A percentile compares a stretch with the other conserved stretches of the same genome.
phyloP scores from a whole-genome alignment of 2,113 vertebrate genomes.

The Oreochromis aureus region DNA sequence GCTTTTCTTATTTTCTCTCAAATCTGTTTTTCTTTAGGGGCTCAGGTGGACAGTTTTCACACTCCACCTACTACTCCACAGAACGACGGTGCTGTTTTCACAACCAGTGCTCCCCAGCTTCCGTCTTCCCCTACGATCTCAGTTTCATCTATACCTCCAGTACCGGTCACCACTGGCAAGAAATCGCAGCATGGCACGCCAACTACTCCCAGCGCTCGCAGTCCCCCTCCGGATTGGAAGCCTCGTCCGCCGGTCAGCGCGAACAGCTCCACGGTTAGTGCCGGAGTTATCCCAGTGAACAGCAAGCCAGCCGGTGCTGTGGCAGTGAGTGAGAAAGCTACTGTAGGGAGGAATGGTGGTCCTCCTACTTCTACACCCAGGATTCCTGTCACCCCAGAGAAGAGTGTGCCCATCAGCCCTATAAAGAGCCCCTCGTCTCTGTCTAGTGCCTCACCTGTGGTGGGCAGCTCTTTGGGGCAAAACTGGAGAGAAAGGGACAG shows the following conservation, averaged over 20 bases:
- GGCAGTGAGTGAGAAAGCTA: not conserved
- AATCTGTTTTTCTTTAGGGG: constrained; percentile 15
- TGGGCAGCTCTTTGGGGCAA: not conserved
- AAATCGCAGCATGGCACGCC: not conserved
- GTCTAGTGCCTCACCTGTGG: not conserved
- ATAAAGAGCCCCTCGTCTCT: constrained; percentile 15
- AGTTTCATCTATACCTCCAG: constrained; percentile 5
- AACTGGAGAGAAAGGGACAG: constrained; percentile 54
- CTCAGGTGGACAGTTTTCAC: constrained; percentile 58
- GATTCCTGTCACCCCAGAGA: not conserved
- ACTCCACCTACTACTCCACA: constrained; percentile 61
- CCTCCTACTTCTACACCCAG: constrained; percentile 31
- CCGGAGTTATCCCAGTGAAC: not conserved
- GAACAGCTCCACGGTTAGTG: not conserved
- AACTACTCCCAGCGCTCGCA: not conserved
- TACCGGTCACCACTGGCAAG: not conserved
- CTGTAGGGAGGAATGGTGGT: constrained; percentile 25
- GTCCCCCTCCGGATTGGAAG: constrained; percentile 12
- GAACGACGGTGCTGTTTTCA: not conserved
- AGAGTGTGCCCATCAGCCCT: not conserved
- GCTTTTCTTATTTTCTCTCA: not conserved
- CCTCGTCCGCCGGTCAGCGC: constrained; percentile 1
- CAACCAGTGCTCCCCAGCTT: not conserved
- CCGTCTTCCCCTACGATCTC: not conserved
- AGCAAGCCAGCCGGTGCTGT: constrained; percentile 1